phyloP scores from a whole-genome alignment of 2,113 vertebrate species.

The Tamias sibiricus region DNA sequence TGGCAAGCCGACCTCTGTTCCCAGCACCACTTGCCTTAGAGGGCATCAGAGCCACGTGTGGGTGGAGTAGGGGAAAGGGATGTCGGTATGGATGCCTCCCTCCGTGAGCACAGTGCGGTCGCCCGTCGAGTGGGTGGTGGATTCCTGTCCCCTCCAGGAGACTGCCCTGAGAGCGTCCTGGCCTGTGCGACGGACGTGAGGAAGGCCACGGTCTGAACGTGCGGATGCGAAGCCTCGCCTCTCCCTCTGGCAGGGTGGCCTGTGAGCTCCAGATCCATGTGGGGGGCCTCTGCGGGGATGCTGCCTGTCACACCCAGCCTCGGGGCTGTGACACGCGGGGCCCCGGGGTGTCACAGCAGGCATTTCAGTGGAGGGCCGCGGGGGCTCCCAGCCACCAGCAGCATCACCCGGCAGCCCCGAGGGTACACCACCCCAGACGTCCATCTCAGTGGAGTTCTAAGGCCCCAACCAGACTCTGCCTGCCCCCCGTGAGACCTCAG shows the following conservation, averaged over 20 bases:
- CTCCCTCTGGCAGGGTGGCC: not conserved
- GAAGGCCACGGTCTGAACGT: not conserved
- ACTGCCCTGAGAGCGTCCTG: not conserved
- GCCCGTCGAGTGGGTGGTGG: not conserved
- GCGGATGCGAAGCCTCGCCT: not conserved
- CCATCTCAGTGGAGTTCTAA: not conserved
- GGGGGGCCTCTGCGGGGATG: not conserved
- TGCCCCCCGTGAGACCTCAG: not conserved
- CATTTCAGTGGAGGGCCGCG: not conserved
- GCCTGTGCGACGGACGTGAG: not conserved
- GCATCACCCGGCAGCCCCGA: not conserved
- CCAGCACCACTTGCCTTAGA: not conserved
- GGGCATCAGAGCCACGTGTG: not conserved
- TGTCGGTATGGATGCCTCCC: not conserved
- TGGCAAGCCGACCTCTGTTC: not conserved
- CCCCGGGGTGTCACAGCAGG: not conserved
- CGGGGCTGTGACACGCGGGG: not conserved
- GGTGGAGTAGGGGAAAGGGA: not conserved
- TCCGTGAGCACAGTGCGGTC: not conserved
- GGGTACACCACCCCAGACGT: not conserved
- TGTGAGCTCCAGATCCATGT: too few species aligned
- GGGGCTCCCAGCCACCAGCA: not conserved
- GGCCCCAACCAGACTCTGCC: not conserved
- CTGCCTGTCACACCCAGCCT: not conserved
- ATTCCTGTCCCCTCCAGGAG: not conserved